Conservation (phyloP, 2,888 invertebrate species). For the Tipula confusa region DNA sequence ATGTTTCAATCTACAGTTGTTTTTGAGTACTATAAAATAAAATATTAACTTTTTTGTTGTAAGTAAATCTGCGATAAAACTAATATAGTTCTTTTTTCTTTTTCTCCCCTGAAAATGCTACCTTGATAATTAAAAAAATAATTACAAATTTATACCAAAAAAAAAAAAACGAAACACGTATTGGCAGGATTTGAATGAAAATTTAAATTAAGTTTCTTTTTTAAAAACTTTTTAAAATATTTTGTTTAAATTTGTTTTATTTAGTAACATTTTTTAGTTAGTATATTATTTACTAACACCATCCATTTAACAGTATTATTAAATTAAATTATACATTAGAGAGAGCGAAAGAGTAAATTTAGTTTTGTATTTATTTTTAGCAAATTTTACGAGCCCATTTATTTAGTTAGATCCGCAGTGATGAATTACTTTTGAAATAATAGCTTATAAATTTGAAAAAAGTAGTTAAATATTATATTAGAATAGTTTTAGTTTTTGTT, state of each 20-base stretch:
- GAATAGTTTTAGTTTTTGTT: not conserved
- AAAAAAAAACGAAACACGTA: too few relatives aligned
- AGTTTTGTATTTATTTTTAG: conserved; percentile 30
- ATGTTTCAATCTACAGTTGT: not conserved
- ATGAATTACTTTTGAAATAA: not conserved
- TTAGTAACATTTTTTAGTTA: conserved; percentile 30
- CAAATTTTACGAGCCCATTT: not conserved
- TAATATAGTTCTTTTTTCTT: not conserved
- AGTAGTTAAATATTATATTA: conserved; percentile 5
- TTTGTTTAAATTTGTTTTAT: not conserved
- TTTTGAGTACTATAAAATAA: not conserved
- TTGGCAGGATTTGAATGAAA: conserved; percentile 51
- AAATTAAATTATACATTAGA: not conserved
- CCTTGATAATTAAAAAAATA: not conserved
- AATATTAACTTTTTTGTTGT: not conserved
- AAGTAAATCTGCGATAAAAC: not conserved
- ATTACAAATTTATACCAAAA: not conserved
- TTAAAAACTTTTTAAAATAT: conserved; percentile 31
- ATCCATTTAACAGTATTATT: not conserved
- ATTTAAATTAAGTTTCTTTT: conserved; percentile 44
- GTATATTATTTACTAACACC: not conserved
- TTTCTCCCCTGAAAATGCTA: not conserved
- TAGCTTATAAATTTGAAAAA: not conserved
- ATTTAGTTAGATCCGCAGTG: not conserved
- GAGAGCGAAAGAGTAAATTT: not conserved